A percentile compares a stretch with the other conserved stretches of the same genome.
Conservation (phyloP, 2,888 invertebrate species). For the Eledona agricola region DNA sequence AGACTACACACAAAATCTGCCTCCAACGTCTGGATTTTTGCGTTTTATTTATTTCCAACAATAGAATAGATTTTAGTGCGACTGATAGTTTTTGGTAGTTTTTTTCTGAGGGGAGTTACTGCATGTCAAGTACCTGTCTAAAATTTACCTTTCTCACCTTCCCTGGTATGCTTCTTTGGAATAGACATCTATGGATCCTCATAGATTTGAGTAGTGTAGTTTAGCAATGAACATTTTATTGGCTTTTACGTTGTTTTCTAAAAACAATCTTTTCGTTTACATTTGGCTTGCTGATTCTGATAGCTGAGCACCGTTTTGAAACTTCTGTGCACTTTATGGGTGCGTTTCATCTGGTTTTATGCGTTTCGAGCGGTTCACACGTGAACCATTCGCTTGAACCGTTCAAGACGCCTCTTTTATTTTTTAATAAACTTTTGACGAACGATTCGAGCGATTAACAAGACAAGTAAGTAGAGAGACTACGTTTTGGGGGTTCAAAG, state of each 20-base stretch:
- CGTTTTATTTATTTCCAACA: slow-evolving; percentile 22
- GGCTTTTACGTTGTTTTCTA: slow-evolving; percentile 3
- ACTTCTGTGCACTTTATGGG: no score
- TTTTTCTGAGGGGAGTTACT: slow-evolving; percentile 16
- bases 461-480: slow-evolving; percentile 43
- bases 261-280: not conserved
- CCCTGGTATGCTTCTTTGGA: slow-evolving; percentile 50
- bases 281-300: no score
- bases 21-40: slow-evolving; percentile 45
- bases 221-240: slow-evolving; percentile 4
- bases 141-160: slow-evolving; percentile 26
- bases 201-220: slow-evolving; percentile 33
- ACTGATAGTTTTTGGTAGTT: slow-evolving; percentile 29
- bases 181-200: slow-evolving; percentile 22
- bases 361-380: no score
- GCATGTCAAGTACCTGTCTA: slow-evolving; percentile 29
- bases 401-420: slow-evolving; percentile 9
- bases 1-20: slow-evolving; percentile 43
- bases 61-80: slow-evolving; percentile 22
- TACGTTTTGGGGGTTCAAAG: slow-evolving; percentile 44
- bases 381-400: no score
- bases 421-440: slow-evolving; percentile 10
- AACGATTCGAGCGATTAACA: slow-evolving; percentile 5
- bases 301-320: no score
- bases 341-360: no score